Conservation (phyloP, 1,140 invertebrate genomes). For the Aleiodes sp. region DNA sequence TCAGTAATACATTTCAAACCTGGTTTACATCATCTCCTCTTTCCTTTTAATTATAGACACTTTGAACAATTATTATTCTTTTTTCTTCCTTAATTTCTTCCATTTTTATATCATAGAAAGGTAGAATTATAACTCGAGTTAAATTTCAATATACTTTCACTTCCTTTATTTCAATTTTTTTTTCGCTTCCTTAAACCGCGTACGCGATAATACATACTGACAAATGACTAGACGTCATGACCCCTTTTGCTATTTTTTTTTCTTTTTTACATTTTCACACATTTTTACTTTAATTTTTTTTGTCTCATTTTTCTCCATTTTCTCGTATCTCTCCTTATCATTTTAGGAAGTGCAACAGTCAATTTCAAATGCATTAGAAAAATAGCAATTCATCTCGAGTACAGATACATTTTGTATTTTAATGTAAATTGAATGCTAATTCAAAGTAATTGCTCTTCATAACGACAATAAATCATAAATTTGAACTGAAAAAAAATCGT, state of each 20-base stretch:
- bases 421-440: background rate
- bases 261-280: background rate
- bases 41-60: conserved; percentile 8
- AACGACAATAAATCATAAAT: background rate
- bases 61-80: conserved; percentile 14
- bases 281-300: background rate
- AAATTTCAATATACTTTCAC: conserved; percentile 12
- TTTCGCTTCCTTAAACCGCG: no score
- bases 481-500: background rate
- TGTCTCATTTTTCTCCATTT: background rate
- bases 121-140: background rate
- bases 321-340: background rate
- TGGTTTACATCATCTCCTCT: background rate
- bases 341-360: background rate
- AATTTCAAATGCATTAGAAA: background rate
- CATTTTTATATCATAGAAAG: conserved; percentile 8
- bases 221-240: conserved; percentile 10
- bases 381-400: background rate
- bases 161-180: conserved; percentile 6
- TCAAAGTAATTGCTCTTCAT: no score
- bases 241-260: background rate
- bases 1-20: conserved; percentile 10
- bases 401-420: background rate
- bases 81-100: background rate
- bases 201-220: conserved; percentile 13